Evolutionary conservation across 2,113 vertebrate genomes (phyloP).

Genomic region (Eretmochelys imbricata): DNA sequence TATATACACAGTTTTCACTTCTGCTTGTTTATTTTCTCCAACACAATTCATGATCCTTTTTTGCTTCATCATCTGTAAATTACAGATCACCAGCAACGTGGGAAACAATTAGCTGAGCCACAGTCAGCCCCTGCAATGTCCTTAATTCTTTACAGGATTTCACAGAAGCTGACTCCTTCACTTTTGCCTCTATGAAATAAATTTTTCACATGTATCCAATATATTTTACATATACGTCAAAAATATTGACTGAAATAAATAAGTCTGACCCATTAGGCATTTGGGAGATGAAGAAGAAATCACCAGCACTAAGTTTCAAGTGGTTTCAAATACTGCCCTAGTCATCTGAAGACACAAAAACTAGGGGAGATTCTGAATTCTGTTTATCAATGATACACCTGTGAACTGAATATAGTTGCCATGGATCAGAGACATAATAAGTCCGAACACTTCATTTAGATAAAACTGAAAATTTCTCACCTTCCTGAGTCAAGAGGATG

Average conservation of each 20-base stretch:
- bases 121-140: neutral
- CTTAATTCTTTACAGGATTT: neutral
- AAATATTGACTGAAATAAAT: neutral
- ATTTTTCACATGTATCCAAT: neutral
- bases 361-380: neutral
- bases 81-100: neutral
- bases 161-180: rapidly evolving
- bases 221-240: neutral
- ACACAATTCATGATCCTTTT: neutral
- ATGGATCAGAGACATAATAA: neutral
- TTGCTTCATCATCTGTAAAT: neutral
- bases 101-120: neutral
- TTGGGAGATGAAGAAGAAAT: neutral
- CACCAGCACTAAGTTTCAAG: neutral
- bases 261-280: neutral
- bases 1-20: neutral
- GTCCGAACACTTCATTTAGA: neutral
- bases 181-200: neutral
- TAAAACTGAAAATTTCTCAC: slow-evolving; percentile 70
- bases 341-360: neutral
- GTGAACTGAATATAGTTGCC: neutral
- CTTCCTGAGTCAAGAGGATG: slow-evolving; percentile 80
- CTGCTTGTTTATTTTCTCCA: neutral
- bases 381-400: neutral
- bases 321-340: neutral